Percentiles rank a stretch among this genome's conserved stretches.
Conservation (phyloP, 2,888 invertebrate genomes). For the Pristionchus japonicus region DNA sequence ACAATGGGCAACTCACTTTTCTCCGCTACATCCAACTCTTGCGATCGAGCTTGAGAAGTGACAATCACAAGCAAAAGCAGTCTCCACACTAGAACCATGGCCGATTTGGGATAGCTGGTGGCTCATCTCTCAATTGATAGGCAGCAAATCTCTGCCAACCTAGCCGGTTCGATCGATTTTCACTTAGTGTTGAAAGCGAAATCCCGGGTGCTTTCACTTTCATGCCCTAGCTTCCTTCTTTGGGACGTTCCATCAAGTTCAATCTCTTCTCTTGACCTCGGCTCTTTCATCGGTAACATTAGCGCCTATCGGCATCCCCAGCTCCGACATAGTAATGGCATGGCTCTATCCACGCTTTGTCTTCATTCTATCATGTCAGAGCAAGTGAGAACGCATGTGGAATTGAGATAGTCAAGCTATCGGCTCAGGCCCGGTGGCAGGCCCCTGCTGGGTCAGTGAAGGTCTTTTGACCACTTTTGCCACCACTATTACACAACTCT, state of each 20-base stretch:
- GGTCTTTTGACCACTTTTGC: neutral
- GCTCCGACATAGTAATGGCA: neutral
- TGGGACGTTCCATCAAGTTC: no score
- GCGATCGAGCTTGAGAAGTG: neutral
- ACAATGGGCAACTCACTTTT: neutral
- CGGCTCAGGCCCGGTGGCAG: neutral
- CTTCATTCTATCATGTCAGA: neutral
- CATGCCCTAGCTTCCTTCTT: neutral
- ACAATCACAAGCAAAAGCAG: neutral
- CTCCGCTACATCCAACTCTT: neutral
- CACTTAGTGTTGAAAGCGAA: neutral
- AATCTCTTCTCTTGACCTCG: neutral
- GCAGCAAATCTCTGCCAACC: neutral
- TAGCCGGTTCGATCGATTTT: slow-evolving; percentile 13
- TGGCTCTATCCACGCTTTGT: neutral
- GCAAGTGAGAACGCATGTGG: neutral
- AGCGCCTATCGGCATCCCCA: neutral
- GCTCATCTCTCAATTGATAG: neutral
- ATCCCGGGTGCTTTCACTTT: neutral
- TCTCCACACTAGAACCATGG: neutral
- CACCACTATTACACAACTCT: neutral
- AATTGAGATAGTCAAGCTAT: neutral
- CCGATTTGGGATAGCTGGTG: neutral
- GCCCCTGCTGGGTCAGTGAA: slow-evolving; percentile 8
- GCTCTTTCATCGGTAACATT: neutral